phyloP scores from a whole-genome alignment of 1,140 invertebrate species.

The Rhysida immarginata region DNA sequence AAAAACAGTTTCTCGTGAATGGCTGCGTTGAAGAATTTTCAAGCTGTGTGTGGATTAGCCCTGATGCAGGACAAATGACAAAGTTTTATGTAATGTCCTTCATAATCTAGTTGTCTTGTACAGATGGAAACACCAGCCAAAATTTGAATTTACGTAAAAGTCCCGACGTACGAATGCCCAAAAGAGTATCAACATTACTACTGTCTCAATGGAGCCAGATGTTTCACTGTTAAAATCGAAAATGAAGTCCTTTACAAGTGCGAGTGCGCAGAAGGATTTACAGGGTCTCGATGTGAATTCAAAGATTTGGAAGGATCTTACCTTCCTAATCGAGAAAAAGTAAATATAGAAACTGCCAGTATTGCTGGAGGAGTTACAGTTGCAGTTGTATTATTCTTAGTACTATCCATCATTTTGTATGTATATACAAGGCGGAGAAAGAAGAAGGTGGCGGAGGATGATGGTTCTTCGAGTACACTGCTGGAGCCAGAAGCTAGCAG shows the following conservation, averaged over 20 bases:
- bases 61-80: no score
- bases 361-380: constrained; percentile 77
- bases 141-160: no score
- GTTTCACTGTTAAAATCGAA: constrained; percentile 84
- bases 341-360: constrained; percentile 77
- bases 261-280: constrained; percentile 76
- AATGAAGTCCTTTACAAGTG: constrained; percentile 85
- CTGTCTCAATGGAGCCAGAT: constrained; percentile 83
- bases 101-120: no score
- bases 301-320: constrained; percentile 92
- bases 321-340: constrained; percentile 66
- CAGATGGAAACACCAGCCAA: no score
- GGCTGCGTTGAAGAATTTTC: no score
- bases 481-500: no score
- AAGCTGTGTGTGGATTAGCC: no score
- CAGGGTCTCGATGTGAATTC: constrained; percentile 79
- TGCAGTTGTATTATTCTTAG: constrained; percentile 69
- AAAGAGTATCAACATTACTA: constrained; percentile 81
- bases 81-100: no score
- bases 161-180: constrained; percentile 82
- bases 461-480: no score
- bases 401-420: constrained; percentile 68
- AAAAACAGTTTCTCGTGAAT: no score
- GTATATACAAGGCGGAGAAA: constrained; percentile 31
- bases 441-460: no score